A percentile compares a stretch with the other conserved stretches of the same genome.
Conservation (phyloP, 2,797 vertebrate genomes). For the Dendrocincla tyrannina region DNA sequence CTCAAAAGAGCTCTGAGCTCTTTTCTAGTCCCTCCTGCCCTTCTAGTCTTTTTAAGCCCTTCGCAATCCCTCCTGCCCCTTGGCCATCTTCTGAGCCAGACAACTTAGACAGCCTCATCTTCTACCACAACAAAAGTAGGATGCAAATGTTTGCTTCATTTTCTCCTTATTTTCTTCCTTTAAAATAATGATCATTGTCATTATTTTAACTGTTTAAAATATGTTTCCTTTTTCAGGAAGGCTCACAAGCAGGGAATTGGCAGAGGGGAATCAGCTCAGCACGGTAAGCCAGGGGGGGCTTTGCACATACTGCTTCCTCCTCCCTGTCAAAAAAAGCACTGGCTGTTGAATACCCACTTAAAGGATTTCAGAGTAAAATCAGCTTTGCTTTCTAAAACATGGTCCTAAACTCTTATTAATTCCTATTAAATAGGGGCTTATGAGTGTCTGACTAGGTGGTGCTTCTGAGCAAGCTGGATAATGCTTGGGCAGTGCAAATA, state of each 20-base stretch:
- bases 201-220: background rate
- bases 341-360: background rate
- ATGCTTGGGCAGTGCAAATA: background rate
- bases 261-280: background rate
- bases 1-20: background rate
- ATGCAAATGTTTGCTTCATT: background rate
- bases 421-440: background rate
- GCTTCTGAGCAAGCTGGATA: background rate
- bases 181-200: background rate
- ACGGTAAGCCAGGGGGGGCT: background rate
- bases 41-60: background rate
- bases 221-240: background rate
- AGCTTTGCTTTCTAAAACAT: background rate
- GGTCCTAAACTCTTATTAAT: background rate
- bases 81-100: background rate
- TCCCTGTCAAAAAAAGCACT: background rate
- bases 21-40: background rate
- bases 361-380: background rate
- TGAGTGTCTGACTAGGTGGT: background rate
- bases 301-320: accelerated
- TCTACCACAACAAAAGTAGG: background rate
- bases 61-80: background rate
- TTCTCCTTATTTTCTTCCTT: background rate
- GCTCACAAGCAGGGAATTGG: background rate
- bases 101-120: background rate